Evolutionary conservation across 2,113 vertebrate species (phyloP).

Genomic region (Phrynosoma platyrhinos): DNA sequence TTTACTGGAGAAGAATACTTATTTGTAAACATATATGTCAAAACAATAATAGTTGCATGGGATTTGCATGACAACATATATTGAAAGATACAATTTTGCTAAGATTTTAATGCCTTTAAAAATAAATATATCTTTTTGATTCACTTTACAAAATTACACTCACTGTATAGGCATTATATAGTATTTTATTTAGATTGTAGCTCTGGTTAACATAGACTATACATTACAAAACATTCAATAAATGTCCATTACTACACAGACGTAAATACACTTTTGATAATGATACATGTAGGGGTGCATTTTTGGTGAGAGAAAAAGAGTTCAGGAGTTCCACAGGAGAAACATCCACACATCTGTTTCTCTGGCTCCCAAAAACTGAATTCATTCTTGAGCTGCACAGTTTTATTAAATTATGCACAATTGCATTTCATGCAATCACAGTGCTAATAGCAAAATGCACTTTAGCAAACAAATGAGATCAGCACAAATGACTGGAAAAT

Average conservation of each 20-base stretch:
- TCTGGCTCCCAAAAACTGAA: slow-evolving; percentile 45
- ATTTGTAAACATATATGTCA: background rate
- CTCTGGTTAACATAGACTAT: slow-evolving; percentile 12
- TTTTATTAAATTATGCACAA: slow-evolving; percentile 59
- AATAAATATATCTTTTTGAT: slow-evolving; percentile 24
- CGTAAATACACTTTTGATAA: slow-evolving; percentile 69
- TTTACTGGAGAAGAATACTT: background rate
- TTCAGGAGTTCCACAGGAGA: slow-evolving; percentile 4
- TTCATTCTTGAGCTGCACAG: slow-evolving; percentile 39
- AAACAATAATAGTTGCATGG: background rate
- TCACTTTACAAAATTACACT: background rate
- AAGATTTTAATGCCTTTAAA: slow-evolving; percentile 11
- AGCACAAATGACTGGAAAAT: slow-evolving; percentile 41
- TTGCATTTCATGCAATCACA: slow-evolving; percentile 45
- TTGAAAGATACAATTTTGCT: slow-evolving; percentile 12
- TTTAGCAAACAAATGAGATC: slow-evolving; percentile 66
- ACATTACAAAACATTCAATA: slow-evolving; percentile 40
- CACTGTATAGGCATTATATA: background rate
- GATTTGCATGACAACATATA: slow-evolving; percentile 40
- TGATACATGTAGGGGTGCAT: slow-evolving; percentile 62
- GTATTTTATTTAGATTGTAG: background rate
- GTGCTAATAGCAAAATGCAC: slow-evolving; percentile 72
- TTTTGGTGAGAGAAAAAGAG: background rate
- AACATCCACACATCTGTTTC: slow-evolving; percentile 43
- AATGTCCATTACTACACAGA: slow-evolving; percentile 73